phyloP scores from a whole-genome alignment of 2,888 invertebrate species.

The Aporophyla nigra region DNA sequence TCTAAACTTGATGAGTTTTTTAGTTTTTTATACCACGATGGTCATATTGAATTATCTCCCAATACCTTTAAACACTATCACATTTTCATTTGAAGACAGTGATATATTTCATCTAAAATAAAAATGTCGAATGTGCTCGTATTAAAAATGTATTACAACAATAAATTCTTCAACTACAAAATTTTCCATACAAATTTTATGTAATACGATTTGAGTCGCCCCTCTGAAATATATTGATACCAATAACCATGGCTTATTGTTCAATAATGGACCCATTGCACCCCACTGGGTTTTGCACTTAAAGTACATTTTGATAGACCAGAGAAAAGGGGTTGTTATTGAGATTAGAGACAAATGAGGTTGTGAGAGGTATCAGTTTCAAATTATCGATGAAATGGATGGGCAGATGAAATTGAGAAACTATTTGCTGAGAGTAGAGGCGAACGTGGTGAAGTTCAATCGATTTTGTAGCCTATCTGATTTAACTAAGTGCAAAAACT shows the following conservation, averaged over 20 bases:
- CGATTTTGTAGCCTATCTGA: background rate
- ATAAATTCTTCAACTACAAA: conserved; percentile 6
- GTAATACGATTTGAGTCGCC: conserved; percentile 64
- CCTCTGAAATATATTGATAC: conserved; percentile 72
- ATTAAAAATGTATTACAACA: background rate
- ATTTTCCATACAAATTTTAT: conserved; percentile 38
- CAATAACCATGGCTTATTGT: conserved; percentile 79
- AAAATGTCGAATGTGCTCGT: background rate
- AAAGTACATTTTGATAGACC: conserved; percentile 62
- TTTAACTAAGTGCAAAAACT: too few species aligned
- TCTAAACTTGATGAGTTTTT: too few species aligned
- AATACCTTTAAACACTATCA: too few species aligned
- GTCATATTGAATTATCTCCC: too few species aligned
- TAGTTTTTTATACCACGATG: too few species aligned
- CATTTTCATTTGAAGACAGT: too few species aligned
- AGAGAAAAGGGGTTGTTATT: conserved; percentile 43
- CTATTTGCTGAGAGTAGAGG: too few species aligned
- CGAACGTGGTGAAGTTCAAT: background rate
- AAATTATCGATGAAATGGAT: background rate
- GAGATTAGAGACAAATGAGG: conserved; percentile 29
- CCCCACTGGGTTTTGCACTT: conserved; percentile 54
- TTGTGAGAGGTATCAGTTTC: background rate
- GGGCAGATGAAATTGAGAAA: background rate
- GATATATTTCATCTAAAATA: too few species aligned
- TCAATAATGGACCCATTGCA: conserved; percentile 74